Evolutionary conservation across 2,888 invertebrate species (phyloP).

Genomic region (Latrodectus elegans): DNA sequence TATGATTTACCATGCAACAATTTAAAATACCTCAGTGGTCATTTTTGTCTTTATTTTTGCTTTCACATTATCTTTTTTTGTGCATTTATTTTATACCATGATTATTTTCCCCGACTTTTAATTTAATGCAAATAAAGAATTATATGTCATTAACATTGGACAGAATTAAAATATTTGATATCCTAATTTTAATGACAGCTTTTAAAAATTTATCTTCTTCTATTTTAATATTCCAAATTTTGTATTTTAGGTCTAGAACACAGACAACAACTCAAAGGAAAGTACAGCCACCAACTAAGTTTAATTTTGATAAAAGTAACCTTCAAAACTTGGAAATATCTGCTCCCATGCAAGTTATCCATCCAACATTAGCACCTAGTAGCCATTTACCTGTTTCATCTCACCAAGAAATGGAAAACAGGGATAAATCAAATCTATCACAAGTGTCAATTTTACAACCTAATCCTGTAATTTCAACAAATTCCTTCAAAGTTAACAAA

Average conservation of each 20-base stretch:
- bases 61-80: too few species aligned
- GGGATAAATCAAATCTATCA: conserved; percentile 13
- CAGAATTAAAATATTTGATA: too few species aligned
- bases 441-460: conserved; percentile 65
- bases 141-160: too few species aligned
- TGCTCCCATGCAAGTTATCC: conserved; percentile 83
- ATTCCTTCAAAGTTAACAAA: conserved; percentile 15
- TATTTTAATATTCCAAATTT: too few species aligned
- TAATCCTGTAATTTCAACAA: conserved; percentile 47
- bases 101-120: too few species aligned
- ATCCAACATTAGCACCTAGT: neutral
- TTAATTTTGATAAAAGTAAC: conserved; percentile 68
- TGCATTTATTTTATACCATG: too few species aligned
- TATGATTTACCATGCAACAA: too few species aligned
- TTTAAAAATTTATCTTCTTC: too few species aligned
- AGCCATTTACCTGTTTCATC: neutral
- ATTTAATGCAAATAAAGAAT: too few species aligned
- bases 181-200: too few species aligned
- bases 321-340: conserved; percentile 81
- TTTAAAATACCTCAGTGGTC: too few species aligned
- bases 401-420: neutral
- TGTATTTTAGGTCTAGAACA: conserved; percentile 69
- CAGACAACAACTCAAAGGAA: conserved; percentile 70
- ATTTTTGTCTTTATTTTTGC: too few species aligned
- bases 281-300: conserved; percentile 66